Base-by-base conservation (phyloP, 2,797 vertebrate species). In the Pangasius djambal region DNA sequence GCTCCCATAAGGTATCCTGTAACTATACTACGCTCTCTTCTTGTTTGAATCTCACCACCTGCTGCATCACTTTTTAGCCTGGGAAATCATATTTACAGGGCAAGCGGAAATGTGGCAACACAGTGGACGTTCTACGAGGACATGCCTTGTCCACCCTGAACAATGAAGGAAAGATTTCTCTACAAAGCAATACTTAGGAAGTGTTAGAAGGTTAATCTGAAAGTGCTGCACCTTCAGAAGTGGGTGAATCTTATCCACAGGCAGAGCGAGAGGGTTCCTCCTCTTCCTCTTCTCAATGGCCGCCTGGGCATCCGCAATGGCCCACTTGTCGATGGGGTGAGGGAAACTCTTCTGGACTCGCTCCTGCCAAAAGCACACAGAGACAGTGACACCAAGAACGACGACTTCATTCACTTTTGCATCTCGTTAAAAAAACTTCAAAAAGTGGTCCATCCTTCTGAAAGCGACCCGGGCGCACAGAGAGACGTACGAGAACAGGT, bases 261-360 rank as follows among this genome's bases (percentile, higher is more conserved):
- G 98, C 70, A 99, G 96, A 88, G 98, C 98, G 83, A 99, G 94
- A 0, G 98, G 98, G 92, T 98, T 98, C 94, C 98, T 97, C 94
- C 98, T 95, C 92, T 98, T 99, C 93, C 97, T 97, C 95, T 98
- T 99, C 94, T 99, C 98, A 48, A 98, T 98, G 91, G 98, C 98
- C 0, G 97, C 97, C 87, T 98, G 98, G 88, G 98, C 98, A 79
- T 99, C 98, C 59, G 97, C 97, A 87, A 99, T 99, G 25, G 98
- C 98, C 98, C 98, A 99, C 87, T 99, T 99, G 94, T 99, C 98
- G 57, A 99, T 99, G 20, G 98, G 98, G 91, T 99, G 98, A 93
- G 98, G 98, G 57, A 99, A 99, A 92, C 97, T 99, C 94, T 97
- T 98, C 94, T 99, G 98, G 83, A 99, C 98, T 25, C 98, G 97